Percentiles rank a stretch among this genome's conserved stretches.
These are phyloP conservation scores for Motacilla tschutschensis DNA, from an alignment of 2,113 vertebrate species.

Conservation along the genomic window DNA sequence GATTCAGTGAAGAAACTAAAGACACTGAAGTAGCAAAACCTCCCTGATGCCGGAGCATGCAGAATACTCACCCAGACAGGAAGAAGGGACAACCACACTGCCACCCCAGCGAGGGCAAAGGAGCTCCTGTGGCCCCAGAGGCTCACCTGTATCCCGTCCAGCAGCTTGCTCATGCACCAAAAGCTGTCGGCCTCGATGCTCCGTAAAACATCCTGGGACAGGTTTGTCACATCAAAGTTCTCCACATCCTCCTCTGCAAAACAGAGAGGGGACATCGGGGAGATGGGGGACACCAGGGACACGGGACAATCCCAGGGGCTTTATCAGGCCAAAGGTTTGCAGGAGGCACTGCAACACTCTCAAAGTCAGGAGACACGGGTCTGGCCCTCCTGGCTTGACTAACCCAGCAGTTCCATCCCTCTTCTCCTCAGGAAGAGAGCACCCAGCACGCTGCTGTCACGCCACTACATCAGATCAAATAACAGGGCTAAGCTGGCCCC, in stretches of 20 bases:
- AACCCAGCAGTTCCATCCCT: background rate
- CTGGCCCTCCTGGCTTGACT: background rate
- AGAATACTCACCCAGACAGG: background rate
- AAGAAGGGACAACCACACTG: background rate
- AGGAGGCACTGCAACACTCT: background rate
- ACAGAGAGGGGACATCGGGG: background rate
- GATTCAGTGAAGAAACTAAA: background rate
- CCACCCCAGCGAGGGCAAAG: background rate
- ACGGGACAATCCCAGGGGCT: accelerated
- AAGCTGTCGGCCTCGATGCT: conserved; percentile 98
- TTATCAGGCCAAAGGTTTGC: background rate
- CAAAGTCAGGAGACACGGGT: background rate
- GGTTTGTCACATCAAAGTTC: conserved; percentile 89
- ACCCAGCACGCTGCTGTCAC: accelerated
- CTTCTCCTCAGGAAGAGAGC: background rate
- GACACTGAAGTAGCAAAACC: background rate
- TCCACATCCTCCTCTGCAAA: conserved; percentile 92
- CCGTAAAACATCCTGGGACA: conserved; percentile 87
- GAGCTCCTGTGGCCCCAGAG: accelerated
- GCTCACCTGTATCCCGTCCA: conserved; percentile 95
- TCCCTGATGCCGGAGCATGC: background rate
- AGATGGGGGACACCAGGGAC: background rate
- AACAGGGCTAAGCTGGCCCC: background rate
- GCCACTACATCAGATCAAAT: background rate
- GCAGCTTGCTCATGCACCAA: conserved; percentile 98